A percentile compares a stretch with the other conserved stretches of the same genome.
Conservation (phyloP, 2,888 invertebrate species). For the Amiota minor region DNA sequence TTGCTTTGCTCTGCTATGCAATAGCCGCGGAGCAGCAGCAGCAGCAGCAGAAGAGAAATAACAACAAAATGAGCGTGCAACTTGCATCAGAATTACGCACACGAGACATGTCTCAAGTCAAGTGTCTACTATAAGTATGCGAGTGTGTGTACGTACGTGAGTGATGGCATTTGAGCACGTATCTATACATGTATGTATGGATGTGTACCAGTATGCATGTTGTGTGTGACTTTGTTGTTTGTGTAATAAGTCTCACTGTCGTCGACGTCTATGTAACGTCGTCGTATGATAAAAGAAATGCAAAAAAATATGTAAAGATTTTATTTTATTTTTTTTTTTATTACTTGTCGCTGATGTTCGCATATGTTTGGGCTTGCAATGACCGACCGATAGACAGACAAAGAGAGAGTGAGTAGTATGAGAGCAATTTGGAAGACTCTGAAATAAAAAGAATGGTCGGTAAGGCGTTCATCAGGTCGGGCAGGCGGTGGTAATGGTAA, state of each 20-base stretch:
- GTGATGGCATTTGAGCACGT: too few species aligned
- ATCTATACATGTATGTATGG: too few species aligned
- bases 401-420: conserved; percentile 36
- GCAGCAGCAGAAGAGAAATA: too few species aligned
- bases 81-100: too few species aligned
- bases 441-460: conserved; percentile 3
- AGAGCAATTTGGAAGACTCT: background rate
- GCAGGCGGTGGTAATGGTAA: too few species aligned
- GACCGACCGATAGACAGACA: conserved; percentile 4
- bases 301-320: conserved; percentile 4
- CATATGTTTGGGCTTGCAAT: conserved; percentile 10
- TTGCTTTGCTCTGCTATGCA: too few species aligned
- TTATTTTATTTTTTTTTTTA: background rate
- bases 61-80: too few species aligned
- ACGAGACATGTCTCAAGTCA: too few species aligned
- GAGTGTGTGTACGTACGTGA: too few species aligned
- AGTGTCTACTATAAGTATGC: too few species aligned
- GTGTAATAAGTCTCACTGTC: background rate
- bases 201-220: background rate
- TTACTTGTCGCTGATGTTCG: conserved; percentile 38
- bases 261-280: background rate
- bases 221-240: background rate
- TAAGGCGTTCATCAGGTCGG: too few species aligned
- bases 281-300: background rate
- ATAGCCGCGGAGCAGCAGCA: too few species aligned